phyloP scores from a whole-genome alignment of 2,888 invertebrate genomes.

The Argyra leucocephala region DNA sequence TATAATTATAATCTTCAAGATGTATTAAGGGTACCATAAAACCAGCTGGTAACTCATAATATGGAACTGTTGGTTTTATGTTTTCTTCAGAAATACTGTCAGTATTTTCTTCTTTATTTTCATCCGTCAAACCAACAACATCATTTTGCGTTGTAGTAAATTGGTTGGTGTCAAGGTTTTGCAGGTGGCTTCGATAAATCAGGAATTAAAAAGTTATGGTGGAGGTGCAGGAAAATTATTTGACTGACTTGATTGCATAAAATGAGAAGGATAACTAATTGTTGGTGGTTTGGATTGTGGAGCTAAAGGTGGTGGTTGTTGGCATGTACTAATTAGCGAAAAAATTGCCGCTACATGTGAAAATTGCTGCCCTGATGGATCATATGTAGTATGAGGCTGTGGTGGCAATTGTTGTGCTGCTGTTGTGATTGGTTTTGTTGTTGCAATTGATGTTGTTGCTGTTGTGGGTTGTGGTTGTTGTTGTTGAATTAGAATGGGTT shows the following conservation, averaged over 20 bases:
- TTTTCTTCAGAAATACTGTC: conserved; percentile 52
- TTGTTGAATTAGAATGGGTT: conserved; percentile 14
- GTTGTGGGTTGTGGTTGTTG: conserved; percentile 23
- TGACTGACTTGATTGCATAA: conserved; percentile 37
- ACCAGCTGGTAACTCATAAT: conserved; percentile 94
- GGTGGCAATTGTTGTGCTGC: conserved; percentile 32
- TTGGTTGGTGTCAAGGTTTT: neutral
- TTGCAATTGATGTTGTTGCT: conserved; percentile 41
- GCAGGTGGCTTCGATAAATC: conserved; percentile 83
- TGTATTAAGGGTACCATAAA: conserved; percentile 95
- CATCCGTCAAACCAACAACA: neutral
- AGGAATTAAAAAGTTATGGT: conserved; percentile 55
- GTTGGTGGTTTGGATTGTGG: neutral
- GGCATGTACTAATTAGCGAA: neutral
- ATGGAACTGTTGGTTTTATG: conserved; percentile 81
- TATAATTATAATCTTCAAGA: conserved; percentile 83
- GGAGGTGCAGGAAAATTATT: conserved; percentile 46
- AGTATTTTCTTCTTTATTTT: conserved; percentile 31
- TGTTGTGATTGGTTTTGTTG: conserved; percentile 47
- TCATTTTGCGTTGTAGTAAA: neutral
- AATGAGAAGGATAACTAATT: neutral
- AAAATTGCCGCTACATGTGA: neutral
- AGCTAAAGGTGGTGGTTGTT: neutral
- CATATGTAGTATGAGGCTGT: neutral
- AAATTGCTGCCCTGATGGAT: neutral